Conservation (phyloP, 2,888 invertebrate genomes). For the Apantesis nais region DNA sequence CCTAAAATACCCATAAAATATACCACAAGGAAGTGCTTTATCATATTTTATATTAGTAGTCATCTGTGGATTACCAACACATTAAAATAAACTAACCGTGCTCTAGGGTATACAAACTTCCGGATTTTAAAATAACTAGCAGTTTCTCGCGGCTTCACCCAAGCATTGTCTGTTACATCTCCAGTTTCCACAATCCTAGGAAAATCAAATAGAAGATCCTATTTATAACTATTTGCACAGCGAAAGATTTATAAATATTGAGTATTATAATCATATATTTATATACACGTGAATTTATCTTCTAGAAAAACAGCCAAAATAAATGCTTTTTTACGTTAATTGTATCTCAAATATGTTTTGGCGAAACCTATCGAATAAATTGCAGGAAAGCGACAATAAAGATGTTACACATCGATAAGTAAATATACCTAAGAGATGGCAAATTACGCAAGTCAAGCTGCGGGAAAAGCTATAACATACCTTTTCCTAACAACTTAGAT, state of each 20-base stretch:
- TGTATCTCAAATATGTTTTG: too few relatives aligned
- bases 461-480: too few relatives aligned
- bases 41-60: constrained; percentile 23
- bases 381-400: not conserved
- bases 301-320: too few relatives aligned
- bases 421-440: not conserved
- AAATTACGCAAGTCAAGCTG: not conserved
- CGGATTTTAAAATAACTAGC: constrained; percentile 9
- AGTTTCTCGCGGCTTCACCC: not conserved
- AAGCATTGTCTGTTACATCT: not conserved
- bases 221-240: not conserved
- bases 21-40: constrained; percentile 38
- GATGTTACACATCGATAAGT: not conserved
- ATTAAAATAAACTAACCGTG: constrained; percentile 49
- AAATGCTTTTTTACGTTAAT: too few relatives aligned
- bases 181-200: not conserved
- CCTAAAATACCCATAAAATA: constrained; percentile 20
- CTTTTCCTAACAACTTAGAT: too few relatives aligned
- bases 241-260: too few relatives aligned
- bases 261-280: too few relatives aligned
- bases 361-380: not conserved
- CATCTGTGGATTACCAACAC: constrained; percentile 36
- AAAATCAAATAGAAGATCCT: not conserved
- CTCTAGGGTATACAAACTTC: constrained; percentile 23
- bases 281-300: too few relatives aligned